A percentile compares a stretch with the other conserved stretches of the same genome.
Conservation (phyloP, 2,113 vertebrate species). For the Dasyurus viverrinus region DNA sequence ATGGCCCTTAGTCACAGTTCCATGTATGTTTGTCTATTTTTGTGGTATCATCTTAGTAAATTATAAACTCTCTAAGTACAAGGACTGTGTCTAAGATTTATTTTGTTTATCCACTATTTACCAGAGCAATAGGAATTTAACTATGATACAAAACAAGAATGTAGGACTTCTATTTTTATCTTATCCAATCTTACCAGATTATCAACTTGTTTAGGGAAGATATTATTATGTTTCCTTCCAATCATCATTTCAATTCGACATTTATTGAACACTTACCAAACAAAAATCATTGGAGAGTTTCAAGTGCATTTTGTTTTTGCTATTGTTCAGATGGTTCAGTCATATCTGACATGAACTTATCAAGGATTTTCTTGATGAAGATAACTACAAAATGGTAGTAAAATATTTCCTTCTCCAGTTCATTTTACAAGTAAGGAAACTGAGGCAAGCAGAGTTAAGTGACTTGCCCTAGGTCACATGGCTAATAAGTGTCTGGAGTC, state of each 20-base stretch:
- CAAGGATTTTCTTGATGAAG: too few relatives aligned
- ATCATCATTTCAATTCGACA: not conserved
- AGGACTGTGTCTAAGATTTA: not conserved
- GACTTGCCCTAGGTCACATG: too few relatives aligned
- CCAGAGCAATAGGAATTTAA: not conserved
- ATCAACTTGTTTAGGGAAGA: not conserved
- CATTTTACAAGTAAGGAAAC: too few relatives aligned
- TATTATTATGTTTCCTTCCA: not conserved
- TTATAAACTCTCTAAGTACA: not conserved
- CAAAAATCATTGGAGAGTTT: not conserved
- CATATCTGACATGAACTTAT: too few relatives aligned
- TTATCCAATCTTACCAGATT: conserved; percentile 8
- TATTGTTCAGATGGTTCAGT: too few relatives aligned
- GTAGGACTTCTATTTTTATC: not conserved
- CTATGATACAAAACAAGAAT: not conserved
- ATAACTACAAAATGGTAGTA: too few relatives aligned
- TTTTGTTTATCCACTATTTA: not conserved
- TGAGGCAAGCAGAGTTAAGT: too few relatives aligned
- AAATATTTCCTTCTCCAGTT: too few relatives aligned
- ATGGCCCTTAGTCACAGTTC: not conserved
- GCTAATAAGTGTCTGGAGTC: too few relatives aligned
- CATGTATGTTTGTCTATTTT: not conserved
- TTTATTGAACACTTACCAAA: not conserved
- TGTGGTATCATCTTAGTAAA: not conserved
- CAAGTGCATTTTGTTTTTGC: not conserved